Evolutionary conservation across 1,140 invertebrate genomes (phyloP).

Genomic region (Orchestia grillus): DNA sequence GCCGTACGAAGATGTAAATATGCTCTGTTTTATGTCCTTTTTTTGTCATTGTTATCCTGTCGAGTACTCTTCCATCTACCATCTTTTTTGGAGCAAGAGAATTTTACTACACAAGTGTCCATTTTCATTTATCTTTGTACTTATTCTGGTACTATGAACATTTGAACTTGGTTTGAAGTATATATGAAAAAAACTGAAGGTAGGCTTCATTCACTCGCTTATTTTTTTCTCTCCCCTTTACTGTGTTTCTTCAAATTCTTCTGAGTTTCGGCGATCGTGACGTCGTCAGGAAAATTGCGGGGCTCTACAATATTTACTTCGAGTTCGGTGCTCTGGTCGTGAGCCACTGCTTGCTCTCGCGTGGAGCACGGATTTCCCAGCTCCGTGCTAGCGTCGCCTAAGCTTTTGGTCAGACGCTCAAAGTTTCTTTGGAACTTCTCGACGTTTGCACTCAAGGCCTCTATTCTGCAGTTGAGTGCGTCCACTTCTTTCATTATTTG

Average conservation of each 20-base stretch:
- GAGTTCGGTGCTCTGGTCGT: neutral
- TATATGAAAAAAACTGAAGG: neutral
- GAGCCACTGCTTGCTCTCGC: neutral
- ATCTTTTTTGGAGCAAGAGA: no score
- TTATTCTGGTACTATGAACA: neutral
- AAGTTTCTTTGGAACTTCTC: neutral
- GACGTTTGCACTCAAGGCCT: neutral
- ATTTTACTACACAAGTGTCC: no score
- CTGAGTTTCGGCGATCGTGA: neutral
- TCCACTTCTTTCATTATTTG: neutral
- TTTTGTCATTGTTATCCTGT: no score
- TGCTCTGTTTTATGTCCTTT: no score
- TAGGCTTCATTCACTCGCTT: neutral
- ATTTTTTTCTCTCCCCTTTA: neutral
- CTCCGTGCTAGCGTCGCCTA: neutral
- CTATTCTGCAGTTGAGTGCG: neutral
- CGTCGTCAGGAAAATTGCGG: neutral
- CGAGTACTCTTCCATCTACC: no score
- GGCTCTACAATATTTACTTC: neutral
- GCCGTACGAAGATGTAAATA: no score
- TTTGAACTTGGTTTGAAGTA: neutral
- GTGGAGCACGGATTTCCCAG: neutral
- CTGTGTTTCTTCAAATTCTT: neutral
- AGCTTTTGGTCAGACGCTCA: neutral
- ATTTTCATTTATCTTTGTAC: no score